Evolutionary conservation across 2,888 invertebrate species (phyloP).

Genomic region (Congeria kusceri): DNA sequence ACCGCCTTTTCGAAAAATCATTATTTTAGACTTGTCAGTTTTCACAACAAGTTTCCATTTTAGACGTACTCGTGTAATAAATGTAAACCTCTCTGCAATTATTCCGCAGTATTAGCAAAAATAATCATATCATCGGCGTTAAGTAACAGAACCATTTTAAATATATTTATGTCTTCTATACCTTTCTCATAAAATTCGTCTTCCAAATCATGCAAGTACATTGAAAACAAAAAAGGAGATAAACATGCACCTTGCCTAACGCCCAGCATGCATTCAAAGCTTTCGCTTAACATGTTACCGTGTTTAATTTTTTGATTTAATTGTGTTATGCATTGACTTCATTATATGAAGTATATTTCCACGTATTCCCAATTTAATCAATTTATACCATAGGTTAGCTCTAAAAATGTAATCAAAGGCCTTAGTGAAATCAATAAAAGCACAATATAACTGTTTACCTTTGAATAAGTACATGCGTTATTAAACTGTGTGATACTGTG

Average conservation of each 20-base stretch:
- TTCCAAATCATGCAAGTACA: background rate
- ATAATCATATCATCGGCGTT: background rate
- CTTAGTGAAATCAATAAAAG: background rate
- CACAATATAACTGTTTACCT: background rate
- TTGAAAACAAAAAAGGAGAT: background rate
- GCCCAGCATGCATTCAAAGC: background rate
- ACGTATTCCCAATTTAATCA: constrained; percentile 18
- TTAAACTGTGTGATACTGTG: background rate
- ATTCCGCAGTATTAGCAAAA: background rate
- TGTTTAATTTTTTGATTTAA: background rate
- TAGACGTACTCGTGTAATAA: background rate
- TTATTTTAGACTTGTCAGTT: too few species aligned
- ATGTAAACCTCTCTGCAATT: background rate
- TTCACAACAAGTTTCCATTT: too few species aligned
- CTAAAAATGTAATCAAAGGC: background rate
- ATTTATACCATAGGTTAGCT: background rate
- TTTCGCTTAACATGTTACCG: background rate
- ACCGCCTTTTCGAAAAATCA: too few species aligned
- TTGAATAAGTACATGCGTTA: background rate
- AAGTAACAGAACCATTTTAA: background rate
- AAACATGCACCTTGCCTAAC: background rate
- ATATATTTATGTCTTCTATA: background rate
- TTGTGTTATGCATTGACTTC: background rate
- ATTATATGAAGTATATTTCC: constrained; percentile 1
- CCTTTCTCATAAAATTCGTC: background rate